phyloP scores from a whole-genome alignment of 2,113 vertebrate genomes.

The Mus pahari region DNA sequence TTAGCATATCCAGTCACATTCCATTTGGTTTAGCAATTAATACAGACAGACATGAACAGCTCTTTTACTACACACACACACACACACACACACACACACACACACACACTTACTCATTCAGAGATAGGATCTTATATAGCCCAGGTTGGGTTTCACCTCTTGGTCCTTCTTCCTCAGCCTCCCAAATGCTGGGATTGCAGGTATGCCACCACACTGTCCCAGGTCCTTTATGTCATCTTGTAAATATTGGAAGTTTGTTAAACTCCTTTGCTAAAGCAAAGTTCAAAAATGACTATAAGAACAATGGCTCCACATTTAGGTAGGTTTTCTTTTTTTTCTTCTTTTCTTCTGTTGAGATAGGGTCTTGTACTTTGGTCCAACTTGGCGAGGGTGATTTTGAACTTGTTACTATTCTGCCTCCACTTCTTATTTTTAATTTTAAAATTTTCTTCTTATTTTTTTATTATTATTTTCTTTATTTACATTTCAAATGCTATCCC shows the following conservation, averaged over 20 bases:
- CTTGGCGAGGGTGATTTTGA: too few species aligned
- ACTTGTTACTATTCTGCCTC: too few species aligned
- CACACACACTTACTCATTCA: not conserved
- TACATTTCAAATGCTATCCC: too few species aligned
- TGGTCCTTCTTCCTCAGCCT: not conserved
- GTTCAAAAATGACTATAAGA: too few species aligned
- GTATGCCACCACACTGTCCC: not conserved
- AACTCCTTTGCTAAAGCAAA: not conserved
- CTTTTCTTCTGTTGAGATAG: too few species aligned
- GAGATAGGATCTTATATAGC: not conserved
- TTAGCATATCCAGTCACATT: not conserved
- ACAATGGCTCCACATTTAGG: too few species aligned
- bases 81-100: not conserved
- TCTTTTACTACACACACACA: not conserved
- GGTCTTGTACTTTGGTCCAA: too few species aligned
- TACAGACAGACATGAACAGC: not conserved
- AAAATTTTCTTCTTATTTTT: too few species aligned
- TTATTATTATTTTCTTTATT: too few species aligned
- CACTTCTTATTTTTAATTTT: too few species aligned
- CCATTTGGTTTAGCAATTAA: not conserved
- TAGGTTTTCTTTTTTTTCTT: too few species aligned
- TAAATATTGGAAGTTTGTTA: not conserved
- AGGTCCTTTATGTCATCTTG: slow-evolving; percentile 18
- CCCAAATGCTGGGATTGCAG: too few species aligned
- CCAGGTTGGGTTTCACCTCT: not conserved